Percentiles rank a stretch among this genome's conserved stretches.
Evolutionary conservation across 2,888 invertebrate genomes (phyloP).

Genomic region (Raillietiella orientalis): DNA sequence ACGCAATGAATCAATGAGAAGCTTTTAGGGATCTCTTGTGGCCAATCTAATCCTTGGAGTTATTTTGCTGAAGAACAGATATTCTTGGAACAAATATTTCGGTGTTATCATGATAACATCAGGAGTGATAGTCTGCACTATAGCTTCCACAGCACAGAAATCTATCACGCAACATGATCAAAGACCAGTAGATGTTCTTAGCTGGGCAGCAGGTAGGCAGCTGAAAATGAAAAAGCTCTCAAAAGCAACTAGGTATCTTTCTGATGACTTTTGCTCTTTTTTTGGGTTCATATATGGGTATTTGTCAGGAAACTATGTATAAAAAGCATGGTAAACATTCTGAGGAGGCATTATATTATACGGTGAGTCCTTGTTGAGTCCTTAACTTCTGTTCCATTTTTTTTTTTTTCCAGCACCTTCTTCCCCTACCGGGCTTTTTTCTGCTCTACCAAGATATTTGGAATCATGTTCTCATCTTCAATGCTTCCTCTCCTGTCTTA

Average conservation of each 20-base stretch:
- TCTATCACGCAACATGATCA: not conserved
- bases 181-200: slow-evolving; percentile 19
- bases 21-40: slow-evolving; percentile 54
- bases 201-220: slow-evolving; percentile 21
- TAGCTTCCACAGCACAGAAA: slow-evolving; percentile 23
- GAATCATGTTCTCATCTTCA: slow-evolving; percentile 36
- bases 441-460: slow-evolving; percentile 40
- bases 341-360: slow-evolving; percentile 51
- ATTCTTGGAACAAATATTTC: slow-evolving; percentile 47
- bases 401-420: slow-evolving; percentile 29
- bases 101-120: slow-evolving; percentile 69
- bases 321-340: slow-evolving; percentile 63
- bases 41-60: slow-evolving; percentile 89
- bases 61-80: slow-evolving; percentile 48
- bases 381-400: slow-evolving; percentile 3
- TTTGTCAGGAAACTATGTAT: slow-evolving; percentile 66
- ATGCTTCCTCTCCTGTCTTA: too few species aligned
- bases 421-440: slow-evolving; percentile 65
- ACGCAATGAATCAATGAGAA: slow-evolving; percentile 3
- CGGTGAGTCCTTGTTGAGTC: slow-evolving; percentile 17
- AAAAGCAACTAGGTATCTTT: slow-evolving; percentile 21
- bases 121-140: slow-evolving; percentile 71
- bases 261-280: slow-evolving; percentile 61
- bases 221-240: slow-evolving; percentile 1
- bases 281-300: slow-evolving; percentile 77